Percentiles rank a stretch among this genome's conserved stretches.
These are phyloP conservation scores for Troilus luridus DNA, from an alignment of 2,888 invertebrate species.

Conservation along the genomic window DNA sequence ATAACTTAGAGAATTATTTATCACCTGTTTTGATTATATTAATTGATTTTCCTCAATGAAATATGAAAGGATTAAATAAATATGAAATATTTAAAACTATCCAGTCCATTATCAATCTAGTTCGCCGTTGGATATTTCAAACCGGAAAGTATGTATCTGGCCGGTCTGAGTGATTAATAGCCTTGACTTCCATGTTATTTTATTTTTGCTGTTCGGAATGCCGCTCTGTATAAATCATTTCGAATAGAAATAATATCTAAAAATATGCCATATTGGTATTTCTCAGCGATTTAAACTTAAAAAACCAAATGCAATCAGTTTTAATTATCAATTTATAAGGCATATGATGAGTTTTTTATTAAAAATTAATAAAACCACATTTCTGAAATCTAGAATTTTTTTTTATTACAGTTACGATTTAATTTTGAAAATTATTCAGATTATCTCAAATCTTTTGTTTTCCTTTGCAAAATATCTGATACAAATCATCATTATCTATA, in stretches of 20 bases:
- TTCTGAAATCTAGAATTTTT: too few relatives aligned
- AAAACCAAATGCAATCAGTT: background rate
- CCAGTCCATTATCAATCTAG: background rate
- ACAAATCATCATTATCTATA: too few relatives aligned
- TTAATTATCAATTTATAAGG: too few relatives aligned
- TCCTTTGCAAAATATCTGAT: too few relatives aligned
- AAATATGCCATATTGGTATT: background rate
- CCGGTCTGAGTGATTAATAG: conserved; percentile 3
- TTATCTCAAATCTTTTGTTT: too few relatives aligned
- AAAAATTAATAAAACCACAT: too few relatives aligned
- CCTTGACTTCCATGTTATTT: background rate
- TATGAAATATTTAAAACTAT: background rate
- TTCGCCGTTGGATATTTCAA: conserved; percentile 11
- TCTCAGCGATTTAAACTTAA: background rate
- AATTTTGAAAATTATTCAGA: too few relatives aligned
- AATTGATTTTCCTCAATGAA: background rate
- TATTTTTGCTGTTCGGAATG: conserved; percentile 27
- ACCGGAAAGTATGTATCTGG: background rate
- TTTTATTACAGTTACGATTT: too few relatives aligned
- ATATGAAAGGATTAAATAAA: background rate
- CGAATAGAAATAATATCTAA: background rate
- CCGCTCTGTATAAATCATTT: background rate
- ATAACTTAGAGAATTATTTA: too few relatives aligned
- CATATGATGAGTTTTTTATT: too few relatives aligned
- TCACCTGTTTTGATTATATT: too few relatives aligned